Evolutionary conservation across 2,113 vertebrate species (phyloP), one percentile per base, ranked within the genome.

Genomic region (rat (Rattus norvegicus)): DNA sequence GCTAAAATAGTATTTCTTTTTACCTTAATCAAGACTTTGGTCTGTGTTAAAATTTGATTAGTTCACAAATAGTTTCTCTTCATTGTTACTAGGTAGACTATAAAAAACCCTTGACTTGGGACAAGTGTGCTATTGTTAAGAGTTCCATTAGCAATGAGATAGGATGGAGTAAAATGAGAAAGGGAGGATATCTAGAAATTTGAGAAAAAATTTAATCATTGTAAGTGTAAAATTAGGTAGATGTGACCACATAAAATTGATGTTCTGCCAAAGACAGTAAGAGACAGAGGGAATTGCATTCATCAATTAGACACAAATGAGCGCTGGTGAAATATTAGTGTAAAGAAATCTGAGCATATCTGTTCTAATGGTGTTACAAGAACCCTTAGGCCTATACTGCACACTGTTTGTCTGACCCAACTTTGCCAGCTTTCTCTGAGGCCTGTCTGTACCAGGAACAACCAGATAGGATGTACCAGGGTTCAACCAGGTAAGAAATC

Each of bases 321-420:
- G 2, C 47, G 2, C 7, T 49, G 39, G 17, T 4, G 9, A n/a
- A 8, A 69, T 63, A 5, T 14, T n/a, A 49, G 1, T 30, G 0
- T 1, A 81, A 4, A 52, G 26, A 73, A 92, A 76, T 16, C 11
- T 11, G 12, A 95, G 3, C 20, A 54, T 5, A 52, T 30, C 33
- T 67, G 17, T 43, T 88, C 79, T 75, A 43, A 47, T 63, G 33
- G 12, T 67, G 28, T 28, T 65, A 65, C 28, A 67, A 65, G 26
- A 65, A 65, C 24, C 61, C 9, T 26, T 24, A 26, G 24, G 28
- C 26, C 28, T 67, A 30, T 11, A 30, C 65, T 67, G 65, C 28
- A 67, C 65, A 30, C 65, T 67, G 28, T 67, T 12, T 13, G 9
- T 30, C 28, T 30, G 65, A 26, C 10, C 65, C 30, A 67, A 67